phyloP scores from a whole-genome alignment of 2,888 invertebrate species.

The Lepidocyrtinus sp. region DNA sequence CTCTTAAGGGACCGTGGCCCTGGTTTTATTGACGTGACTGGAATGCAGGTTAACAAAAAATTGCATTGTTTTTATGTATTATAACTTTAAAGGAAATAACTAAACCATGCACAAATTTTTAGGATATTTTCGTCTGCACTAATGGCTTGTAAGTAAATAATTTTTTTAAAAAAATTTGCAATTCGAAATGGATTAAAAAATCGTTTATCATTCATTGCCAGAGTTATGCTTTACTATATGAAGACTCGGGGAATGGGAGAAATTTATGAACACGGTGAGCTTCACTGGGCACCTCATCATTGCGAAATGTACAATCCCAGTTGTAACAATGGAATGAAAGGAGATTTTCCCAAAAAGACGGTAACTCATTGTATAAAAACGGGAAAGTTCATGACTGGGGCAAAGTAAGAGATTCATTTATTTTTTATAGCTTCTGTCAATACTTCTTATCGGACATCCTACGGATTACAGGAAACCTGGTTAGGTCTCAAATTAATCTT shows the following conservation, averaged over 20 bases:
- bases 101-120: too few relatives aligned
- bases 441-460: constrained; percentile 48
- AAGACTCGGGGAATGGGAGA: constrained; percentile 34
- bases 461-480: constrained; percentile 50
- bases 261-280: constrained; percentile 44
- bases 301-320: constrained; percentile 50
- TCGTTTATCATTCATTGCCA: background rate
- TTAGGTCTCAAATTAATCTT: too few relatives aligned
- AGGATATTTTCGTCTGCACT: constrained; percentile 53
- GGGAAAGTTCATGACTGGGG: background rate
- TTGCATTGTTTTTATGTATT: too few relatives aligned
- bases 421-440: constrained; percentile 37
- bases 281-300: constrained; percentile 46
- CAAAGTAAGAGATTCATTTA: background rate
- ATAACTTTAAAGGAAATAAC: too few relatives aligned
- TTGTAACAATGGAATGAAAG: constrained; percentile 6
- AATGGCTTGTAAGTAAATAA: constrained; percentile 52
- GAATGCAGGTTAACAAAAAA: background rate
- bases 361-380: constrained; percentile 23
- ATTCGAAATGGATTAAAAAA: background rate
- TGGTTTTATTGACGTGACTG: constrained; percentile 37
- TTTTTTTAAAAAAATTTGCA: background rate
- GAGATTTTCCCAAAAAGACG: constrained; percentile 14
- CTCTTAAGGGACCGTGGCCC: constrained; percentile 40
- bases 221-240: constrained; percentile 52